These are phyloP conservation scores for Scophthalmus maximus DNA, from an alignment of 2,113 vertebrate species.

Conservation along the genomic window DNA sequence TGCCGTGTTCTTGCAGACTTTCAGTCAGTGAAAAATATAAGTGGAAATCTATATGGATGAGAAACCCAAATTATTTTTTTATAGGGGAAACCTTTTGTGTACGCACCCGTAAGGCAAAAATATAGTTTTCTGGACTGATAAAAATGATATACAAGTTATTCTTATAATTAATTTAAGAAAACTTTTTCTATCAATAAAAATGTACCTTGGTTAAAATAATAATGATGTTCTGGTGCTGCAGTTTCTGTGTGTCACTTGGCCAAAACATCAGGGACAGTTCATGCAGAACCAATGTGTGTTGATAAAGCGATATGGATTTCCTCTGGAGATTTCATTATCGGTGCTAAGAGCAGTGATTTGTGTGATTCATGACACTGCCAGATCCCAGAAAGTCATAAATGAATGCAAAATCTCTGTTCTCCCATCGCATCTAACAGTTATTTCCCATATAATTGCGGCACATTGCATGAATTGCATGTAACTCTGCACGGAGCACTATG, in stretches of 20 bases:
- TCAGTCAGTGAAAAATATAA: neutral
- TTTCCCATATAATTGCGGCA: neutral
- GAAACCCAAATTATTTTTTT: neutral
- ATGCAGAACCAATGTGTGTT: conserved; percentile 16
- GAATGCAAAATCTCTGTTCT: neutral
- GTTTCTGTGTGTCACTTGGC: conserved; percentile 4
- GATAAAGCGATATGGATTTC: conserved; percentile 31
- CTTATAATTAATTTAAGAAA: neutral
- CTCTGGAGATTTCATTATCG: conserved; percentile 18
- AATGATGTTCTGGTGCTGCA: neutral
- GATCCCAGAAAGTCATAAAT: conserved; percentile 5
- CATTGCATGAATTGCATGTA: neutral
- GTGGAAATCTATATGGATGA: neutral
- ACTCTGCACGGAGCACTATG: neutral
- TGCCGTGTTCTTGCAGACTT: conserved; percentile 2
- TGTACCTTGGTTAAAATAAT: neutral
- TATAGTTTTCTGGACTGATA: neutral
- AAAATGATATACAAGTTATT: neutral
- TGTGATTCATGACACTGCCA: conserved; percentile 8
- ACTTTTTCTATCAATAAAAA: neutral
- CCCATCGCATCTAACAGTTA: neutral
- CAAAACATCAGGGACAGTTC: conserved; percentile 27
- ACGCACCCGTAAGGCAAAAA: too few relatives aligned
- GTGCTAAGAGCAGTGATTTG: conserved; percentile 12
- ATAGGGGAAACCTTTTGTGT: neutral